A percentile compares a stretch with the other conserved stretches of the same genome.
Evolutionary conservation across 2,113 vertebrate genomes (phyloP).

Genomic region (Ceyx cyanopectus): DNA sequence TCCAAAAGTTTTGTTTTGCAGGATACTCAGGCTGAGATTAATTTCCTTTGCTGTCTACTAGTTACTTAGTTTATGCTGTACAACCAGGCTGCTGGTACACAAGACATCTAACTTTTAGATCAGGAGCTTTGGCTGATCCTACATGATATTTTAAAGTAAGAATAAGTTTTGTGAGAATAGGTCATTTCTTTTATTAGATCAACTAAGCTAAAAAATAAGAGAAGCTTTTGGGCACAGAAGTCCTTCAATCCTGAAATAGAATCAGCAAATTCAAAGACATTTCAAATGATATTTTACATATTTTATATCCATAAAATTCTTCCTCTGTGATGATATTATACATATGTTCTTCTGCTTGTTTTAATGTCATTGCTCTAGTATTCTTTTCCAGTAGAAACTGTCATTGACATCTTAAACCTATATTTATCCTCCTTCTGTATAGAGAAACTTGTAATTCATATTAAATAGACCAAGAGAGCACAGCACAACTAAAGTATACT

Average conservation of each 20-base stretch:
- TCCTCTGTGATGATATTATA: not conserved
- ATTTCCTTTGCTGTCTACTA: not conserved
- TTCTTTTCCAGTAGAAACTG: not conserved
- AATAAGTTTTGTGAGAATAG: not conserved
- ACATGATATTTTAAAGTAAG: not conserved
- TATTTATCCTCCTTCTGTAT: not conserved
- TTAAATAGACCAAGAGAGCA: not conserved
- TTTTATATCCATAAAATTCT: not conserved
- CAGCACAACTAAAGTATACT: not conserved
- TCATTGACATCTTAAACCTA: not conserved
- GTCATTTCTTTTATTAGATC: not conserved
- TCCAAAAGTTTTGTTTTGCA: not conserved
- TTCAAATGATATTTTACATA: slow-evolving; percentile 13
- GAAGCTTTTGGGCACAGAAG: not conserved
- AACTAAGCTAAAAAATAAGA: not conserved
- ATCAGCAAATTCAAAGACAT: not conserved
- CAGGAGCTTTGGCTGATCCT: not conserved
- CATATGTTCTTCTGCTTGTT: not conserved
- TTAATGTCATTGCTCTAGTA: not conserved
- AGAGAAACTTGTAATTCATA: not conserved
- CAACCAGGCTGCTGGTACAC: not conserved
- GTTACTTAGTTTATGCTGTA: not conserved
- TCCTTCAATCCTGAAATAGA: slow-evolving; percentile 5
- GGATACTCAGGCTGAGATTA: not conserved
- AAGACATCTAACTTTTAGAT: not conserved